Percentiles rank a stretch among this genome's conserved stretches.
Conservation (phyloP, 2,113 vertebrate species). For the Microtus oregoni region DNA sequence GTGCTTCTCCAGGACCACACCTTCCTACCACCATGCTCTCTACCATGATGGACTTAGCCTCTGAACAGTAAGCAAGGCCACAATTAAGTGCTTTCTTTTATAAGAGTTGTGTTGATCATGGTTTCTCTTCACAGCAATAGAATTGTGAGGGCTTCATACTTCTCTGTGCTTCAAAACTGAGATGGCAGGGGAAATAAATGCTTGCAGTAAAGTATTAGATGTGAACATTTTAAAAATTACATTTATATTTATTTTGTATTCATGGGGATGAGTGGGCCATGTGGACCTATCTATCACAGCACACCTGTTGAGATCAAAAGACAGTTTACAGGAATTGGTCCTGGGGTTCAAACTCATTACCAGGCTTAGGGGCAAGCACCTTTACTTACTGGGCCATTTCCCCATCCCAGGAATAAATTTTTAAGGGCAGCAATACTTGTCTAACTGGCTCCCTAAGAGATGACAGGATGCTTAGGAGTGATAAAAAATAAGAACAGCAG, state of each 20-base stretch:
- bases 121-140: background rate
- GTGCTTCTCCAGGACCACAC: background rate
- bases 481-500: conserved; percentile 40
- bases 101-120: background rate
- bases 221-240: background rate
- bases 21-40: background rate
- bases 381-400: background rate
- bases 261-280: background rate
- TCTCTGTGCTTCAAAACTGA: conserved; percentile 33
- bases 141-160: background rate
- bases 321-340: background rate
- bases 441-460: conserved; percentile 52
- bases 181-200: background rate
- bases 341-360: background rate
- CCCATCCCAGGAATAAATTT: conserved; percentile 21
- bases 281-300: too few relatives aligned
- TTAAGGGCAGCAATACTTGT: conserved; percentile 49
- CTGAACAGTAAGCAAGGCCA: background rate
- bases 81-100: background rate
- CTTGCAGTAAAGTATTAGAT: background rate
- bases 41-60: background rate
- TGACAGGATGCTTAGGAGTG: conserved; percentile 12
- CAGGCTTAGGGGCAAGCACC: background rate
- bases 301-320: background rate
- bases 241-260: background rate